Evolutionary conservation across 2,888 invertebrate genomes (phyloP).

Genomic region (Ptychoptera contaminata): DNA sequence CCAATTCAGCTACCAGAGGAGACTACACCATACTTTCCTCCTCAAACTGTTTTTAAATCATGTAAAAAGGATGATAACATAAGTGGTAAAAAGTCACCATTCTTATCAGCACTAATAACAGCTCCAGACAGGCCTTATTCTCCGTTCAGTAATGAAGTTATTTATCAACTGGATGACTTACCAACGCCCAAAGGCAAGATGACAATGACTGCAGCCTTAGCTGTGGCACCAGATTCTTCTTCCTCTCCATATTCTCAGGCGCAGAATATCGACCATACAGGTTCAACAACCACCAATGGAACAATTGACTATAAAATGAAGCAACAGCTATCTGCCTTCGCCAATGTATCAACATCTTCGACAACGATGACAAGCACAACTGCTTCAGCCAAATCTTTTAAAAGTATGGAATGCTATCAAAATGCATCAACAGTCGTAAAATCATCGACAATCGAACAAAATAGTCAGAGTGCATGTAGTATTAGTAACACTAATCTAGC

Average conservation of each 20-base stretch:
- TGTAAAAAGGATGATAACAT: conserved; percentile 34
- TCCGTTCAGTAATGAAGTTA: conserved; percentile 34
- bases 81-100: conserved; percentile 37
- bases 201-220: conserved; percentile 40
- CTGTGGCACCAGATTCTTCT: conserved; percentile 45
- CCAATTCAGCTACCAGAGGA: conserved; percentile 46
- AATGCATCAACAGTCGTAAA: conserved; percentile 2
- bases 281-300: background rate
- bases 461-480: background rate
- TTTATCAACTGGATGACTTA: conserved; percentile 26
- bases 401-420: no score
- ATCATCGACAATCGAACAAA: conserved; percentile 1
- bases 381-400: conserved; percentile 1
- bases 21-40: conserved; percentile 49
- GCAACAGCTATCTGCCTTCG: conserved; percentile 24
- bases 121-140: conserved; percentile 48
- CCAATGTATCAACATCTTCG: conserved; percentile 18
- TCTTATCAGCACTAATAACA: conserved; percentile 50
- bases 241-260: conserved; percentile 37
- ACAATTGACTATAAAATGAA: conserved; percentile 8
- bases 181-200: conserved; percentile 34
- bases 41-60: conserved; percentile 32
- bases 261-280: background rate
- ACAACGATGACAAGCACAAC: conserved; percentile 19
- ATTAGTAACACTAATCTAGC: conserved; percentile 11